Conservation (phyloP, 2,797 vertebrate genomes). For the Pristis pectinata region DNA sequence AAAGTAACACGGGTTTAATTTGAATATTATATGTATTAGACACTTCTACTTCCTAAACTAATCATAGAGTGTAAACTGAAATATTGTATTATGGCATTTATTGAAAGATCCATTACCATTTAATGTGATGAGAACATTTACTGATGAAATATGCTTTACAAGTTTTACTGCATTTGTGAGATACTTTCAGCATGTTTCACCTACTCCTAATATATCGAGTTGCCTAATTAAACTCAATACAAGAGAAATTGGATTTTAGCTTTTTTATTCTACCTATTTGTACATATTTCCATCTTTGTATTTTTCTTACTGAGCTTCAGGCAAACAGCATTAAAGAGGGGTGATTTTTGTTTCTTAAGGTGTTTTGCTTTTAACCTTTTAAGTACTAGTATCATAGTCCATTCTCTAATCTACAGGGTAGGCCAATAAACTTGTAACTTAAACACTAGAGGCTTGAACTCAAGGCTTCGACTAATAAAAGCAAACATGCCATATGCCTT, state of each 20-base stretch:
- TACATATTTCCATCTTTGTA: not conserved
- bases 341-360: not conserved
- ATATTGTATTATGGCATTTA: not conserved
- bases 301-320: not conserved
- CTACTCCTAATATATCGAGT: not conserved
- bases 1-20: not conserved
- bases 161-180: not conserved
- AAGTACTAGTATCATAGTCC: too few relatives aligned
- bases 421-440: too few relatives aligned
- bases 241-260: not conserved
- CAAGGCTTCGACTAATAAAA: too few relatives aligned
- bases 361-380: not conserved
- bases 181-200: not conserved
- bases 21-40: not conserved
- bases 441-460: too few relatives aligned
- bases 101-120: not conserved
- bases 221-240: not conserved
- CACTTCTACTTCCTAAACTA: not conserved
- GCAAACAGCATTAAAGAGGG: not conserved
- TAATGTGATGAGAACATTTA: constrained; percentile 20
- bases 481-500: too few relatives aligned
- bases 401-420: not conserved
- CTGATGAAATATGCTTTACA: not conserved
- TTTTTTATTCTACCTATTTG: not conserved
- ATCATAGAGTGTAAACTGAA: not conserved